Evolutionary conservation across 2,113 vertebrate species (phyloP), one percentile per base, ranked within the genome.

Genomic region (Dascyllus trimaculatus): DNA sequence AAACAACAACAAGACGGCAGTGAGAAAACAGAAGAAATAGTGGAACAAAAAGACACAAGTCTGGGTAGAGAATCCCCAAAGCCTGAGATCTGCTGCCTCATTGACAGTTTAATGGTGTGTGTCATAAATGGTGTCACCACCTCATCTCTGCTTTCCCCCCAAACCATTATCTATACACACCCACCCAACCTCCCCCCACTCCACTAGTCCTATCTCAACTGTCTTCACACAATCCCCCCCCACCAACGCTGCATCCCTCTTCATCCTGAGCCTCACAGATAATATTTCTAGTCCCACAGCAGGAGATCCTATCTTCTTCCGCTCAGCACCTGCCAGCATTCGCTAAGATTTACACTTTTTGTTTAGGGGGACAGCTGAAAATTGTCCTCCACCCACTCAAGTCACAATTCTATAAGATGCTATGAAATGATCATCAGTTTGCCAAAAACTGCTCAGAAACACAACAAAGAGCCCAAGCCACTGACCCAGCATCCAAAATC

Each of bases 51-150:
- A 75, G 49, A 83, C 25, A 52, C 8, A 35, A 67, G 68, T 76
- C 70, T 86, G 74, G 66, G 57, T 65, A 85, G 25, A 80, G 72
- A 84, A 78, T 87, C 84, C 81, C 77, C 67, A 88, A 85, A 84
- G 80, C 77, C 77, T 59, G 45, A 67, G 71, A 77, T 78, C 70
- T 64, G 60, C 71, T 53, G 88, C 88, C 71, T 91, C 91, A 92
- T 92, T 91, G 86, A 82, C 71, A 66, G 68, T 78, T 85, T 91
- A 92, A 90, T 88, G 85, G 81, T 80, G 75, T 85, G 81, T 86
- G 79, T 75, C 82, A 74, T 88, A 83, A 88, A 84, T 57, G 76
- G 86, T 83, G 84, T 89, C 84, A 77, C 70, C 78, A 70, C 74
- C 81, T 80, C 81, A 71, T 71, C 77, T 58, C 60, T 52, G 35